Evolutionary conservation across 2,797 vertebrate genomes (phyloP).

Genomic region (Buphagus erythrorhynchus): DNA sequence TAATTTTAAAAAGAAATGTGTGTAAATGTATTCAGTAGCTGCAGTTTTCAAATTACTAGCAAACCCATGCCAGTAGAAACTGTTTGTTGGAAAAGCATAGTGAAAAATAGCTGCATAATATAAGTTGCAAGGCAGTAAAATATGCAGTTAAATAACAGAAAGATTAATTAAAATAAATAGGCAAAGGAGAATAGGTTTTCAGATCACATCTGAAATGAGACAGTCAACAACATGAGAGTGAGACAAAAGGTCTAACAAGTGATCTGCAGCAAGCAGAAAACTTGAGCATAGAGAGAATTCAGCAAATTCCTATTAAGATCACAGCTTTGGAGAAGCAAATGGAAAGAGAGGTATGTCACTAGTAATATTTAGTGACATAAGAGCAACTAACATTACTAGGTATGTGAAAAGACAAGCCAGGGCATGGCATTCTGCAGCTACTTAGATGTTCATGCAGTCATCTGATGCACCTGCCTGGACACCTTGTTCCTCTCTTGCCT

Average conservation of each 20-base stretch:
- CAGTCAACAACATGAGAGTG: not conserved
- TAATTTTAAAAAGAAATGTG: not conserved
- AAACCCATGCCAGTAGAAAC: not conserved
- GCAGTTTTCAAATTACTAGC: not conserved
- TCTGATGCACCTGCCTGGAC: not conserved
- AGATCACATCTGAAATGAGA: not conserved
- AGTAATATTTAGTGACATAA: not conserved
- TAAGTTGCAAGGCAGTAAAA: not conserved
- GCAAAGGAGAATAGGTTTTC: not conserved
- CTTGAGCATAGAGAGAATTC: not conserved
- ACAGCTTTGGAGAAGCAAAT: not conserved
- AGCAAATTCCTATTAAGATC: not conserved
- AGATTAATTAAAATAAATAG: slow-evolving; percentile 23
- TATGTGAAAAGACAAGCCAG: not conserved
- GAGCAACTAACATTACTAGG: not conserved
- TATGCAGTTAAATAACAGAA: not conserved
- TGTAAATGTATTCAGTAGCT: not conserved
- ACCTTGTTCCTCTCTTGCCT: not conserved
- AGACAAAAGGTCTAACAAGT: not conserved
- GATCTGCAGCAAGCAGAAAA: not conserved
- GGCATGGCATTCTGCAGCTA: not conserved
- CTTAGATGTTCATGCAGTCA: not conserved
- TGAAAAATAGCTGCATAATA: not conserved
- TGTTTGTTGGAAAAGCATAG: not conserved
- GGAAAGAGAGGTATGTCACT: not conserved